Conservation (phyloP, 2,113 vertebrate genomes). For the cat (Felis catus) region F.catus_Fca126_mat1.0 CM031419.1:217632001-217632500, state of each 20-base stretch:
- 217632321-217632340: background rate
- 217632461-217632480: background rate
- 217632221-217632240: rapidly evolving
- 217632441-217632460: background rate
- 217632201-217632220: rapidly evolving
- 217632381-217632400: background rate
- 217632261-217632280: background rate
- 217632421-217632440: background rate
- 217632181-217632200: rapidly evolving
- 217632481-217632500: background rate
- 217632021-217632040: too few relatives aligned
- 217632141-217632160: background rate
- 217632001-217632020: too few relatives aligned
- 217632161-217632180: rapidly evolving
- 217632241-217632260: background rate
- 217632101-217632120: background rate
- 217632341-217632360: background rate
- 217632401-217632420: background rate
- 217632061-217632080: too few relatives aligned
- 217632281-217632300: background rate
- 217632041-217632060: too few relatives aligned
- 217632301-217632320: background rate
- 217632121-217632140: background rate
- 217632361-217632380: background rate
- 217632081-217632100: background rate